Evolutionary conservation across 2,888 invertebrate species (phyloP).

Genomic region (Poecilus cupreus): DNA sequence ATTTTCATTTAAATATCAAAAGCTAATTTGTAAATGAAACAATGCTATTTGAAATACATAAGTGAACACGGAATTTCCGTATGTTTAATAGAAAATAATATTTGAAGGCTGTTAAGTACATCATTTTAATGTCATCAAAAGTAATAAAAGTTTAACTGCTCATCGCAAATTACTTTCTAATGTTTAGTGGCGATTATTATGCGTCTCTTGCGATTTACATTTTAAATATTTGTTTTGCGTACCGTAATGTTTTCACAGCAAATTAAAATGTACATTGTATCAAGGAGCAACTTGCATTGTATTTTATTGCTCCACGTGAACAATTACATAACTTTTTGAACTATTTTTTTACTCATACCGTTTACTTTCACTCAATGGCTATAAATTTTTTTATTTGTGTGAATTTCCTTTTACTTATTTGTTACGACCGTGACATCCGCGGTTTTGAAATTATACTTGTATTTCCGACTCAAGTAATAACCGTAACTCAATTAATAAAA

Average conservation of each 20-base stretch:
- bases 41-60: too few relatives aligned
- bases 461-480: conserved; percentile 3
- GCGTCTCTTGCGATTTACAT: neutral
- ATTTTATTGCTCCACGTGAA: neutral
- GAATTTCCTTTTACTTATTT: too few relatives aligned
- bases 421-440: too few relatives aligned
- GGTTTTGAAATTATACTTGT: neutral
- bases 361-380: neutral
- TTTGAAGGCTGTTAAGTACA: neutral
- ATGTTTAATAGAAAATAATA: conserved; percentile 7
- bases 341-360: neutral
- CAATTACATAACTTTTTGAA: neutral
- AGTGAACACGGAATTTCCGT: neutral
- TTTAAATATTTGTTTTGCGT: neutral
- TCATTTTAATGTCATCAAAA: conserved; percentile 9
- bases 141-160: neutral
- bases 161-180: conserved; percentile 20
- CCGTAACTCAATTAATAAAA: neutral
- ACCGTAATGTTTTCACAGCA: neutral
- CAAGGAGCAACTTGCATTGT: neutral
- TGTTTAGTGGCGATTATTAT: neutral
- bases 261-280: neutral
- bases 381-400: neutral
- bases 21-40: neutral
- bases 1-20: neutral